Base-by-base conservation (phyloP, 2,888 invertebrate genomes). In the Orgyia antiqua region DNA sequence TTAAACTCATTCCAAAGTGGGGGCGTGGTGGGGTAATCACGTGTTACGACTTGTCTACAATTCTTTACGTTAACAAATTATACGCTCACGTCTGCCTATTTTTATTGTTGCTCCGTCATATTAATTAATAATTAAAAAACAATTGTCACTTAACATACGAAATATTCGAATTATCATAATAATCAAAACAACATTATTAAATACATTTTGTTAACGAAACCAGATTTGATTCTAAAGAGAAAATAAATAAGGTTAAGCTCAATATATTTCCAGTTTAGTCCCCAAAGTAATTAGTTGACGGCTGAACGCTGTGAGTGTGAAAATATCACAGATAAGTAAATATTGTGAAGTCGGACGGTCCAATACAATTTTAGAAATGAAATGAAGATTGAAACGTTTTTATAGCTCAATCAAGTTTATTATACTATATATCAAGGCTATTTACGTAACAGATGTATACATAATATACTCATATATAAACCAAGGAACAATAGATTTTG, bases 271-370 rank as follows among this genome's bases (percentile, higher is more conserved):
- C 45, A 35, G 55, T 53, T 39, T 38, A 57, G 52, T 43, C 52
- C 46, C 56, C 41, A 37, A 41, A 52, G 48, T 68, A 68, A 68
- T 69, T 68, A 68, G 52, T 46, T 36, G 40, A 54, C 45, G 58
- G 55, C 45, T 43, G 45, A 48, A 32, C 48, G 33, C 40, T 43
- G n/a, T n/a, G n/a, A n/a, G 45, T 46, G 45, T 46, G 57, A 56
- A 53, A 58, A 43, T 43, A 42, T 46, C 36, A 41, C 42, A 54
- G 57, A 65, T 63, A 61, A 58, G 58, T 51, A 61, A 61, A 65
- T 65, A 62, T 56, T 46, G 51, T 52, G 50, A 49, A n/a, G n/a
- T n/a, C n/a, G n/a, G n/a, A 42, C 53, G 47, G 42, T 42, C 49
- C 54, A 54, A 54, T 33, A 36, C 34, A 29, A 24, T 39, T 19